phyloP scores from a whole-genome alignment of 2,113 vertebrate species.

The Lepidothrix coronata region DNA sequence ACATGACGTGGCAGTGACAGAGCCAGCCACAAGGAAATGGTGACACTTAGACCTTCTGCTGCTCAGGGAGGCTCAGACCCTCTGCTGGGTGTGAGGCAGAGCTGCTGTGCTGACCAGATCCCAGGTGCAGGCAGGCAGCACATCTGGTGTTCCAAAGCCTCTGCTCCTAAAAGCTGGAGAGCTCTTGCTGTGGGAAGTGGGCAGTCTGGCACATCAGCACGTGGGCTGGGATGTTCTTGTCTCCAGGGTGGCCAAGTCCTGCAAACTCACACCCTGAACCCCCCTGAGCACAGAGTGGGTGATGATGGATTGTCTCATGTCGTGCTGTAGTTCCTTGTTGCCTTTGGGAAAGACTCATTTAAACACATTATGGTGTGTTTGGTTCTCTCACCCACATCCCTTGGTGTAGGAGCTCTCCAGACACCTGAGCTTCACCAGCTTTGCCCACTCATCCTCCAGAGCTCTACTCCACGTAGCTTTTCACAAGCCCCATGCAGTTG shows the following conservation, averaged over 20 bases:
- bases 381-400: accelerated
- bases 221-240: accelerated
- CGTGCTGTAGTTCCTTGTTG: accelerated
- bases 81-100: neutral
- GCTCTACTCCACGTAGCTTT: accelerated
- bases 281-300: accelerated
- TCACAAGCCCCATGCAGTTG: accelerated
- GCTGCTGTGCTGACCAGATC: neutral
- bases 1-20: accelerated
- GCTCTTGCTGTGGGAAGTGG: accelerated
- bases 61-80: neutral
- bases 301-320: accelerated
- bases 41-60: accelerated
- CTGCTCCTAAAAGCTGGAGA: neutral
- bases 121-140: neutral
- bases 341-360: neutral
- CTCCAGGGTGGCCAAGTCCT: neutral
- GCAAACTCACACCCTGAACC: accelerated
- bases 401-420: neutral
- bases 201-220: accelerated
- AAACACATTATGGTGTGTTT: accelerated
- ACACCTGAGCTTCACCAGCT: neutral
- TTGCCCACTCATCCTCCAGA: neutral
- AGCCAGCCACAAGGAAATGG: neutral
- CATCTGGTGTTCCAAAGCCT: accelerated